Percentiles rank a stretch among this genome's conserved stretches.
Evolutionary conservation across 2,888 invertebrate species (phyloP).

Genomic region (Ophion slaviceki): DNA sequence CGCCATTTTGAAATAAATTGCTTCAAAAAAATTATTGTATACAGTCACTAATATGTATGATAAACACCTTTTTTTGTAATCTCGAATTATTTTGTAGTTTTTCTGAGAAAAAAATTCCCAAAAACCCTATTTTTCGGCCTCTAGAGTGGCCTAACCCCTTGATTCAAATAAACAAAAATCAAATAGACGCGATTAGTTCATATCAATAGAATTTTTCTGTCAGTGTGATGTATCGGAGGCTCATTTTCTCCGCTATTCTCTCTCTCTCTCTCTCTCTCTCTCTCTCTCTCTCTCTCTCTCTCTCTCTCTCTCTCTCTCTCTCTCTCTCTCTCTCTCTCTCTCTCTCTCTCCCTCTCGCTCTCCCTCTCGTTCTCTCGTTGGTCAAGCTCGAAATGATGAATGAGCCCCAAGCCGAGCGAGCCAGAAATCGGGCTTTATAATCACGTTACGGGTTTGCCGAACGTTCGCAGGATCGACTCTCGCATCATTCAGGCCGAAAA

Average conservation of each 20-base stretch:
- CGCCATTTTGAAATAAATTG: too few species aligned
- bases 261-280: too few species aligned
- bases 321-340: constrained; percentile 57
- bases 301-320: constrained; percentile 57
- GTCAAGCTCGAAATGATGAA: constrained; percentile 74
- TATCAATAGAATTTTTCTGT: too few species aligned
- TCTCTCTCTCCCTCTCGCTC: background rate
- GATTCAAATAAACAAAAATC: too few species aligned
- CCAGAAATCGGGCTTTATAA: constrained; percentile 77
- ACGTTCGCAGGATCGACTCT: constrained; percentile 35
- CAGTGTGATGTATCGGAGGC: constrained; percentile 49
- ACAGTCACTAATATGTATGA: too few species aligned
- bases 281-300: constrained; percentile 37
- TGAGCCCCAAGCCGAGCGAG: constrained; percentile 68
- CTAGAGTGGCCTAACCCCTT: too few species aligned
- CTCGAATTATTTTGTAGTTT: too few species aligned
- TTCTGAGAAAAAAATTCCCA: too few species aligned
- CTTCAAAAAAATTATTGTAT: too few species aligned
- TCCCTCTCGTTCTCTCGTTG: constrained; percentile 53
- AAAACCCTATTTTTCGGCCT: too few species aligned
- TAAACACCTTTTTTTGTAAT: too few species aligned
- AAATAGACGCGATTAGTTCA: too few species aligned
- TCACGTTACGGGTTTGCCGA: constrained; percentile 73
- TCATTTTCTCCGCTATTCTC: constrained; percentile 7
- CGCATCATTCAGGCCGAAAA: constrained; percentile 58